Base-by-base conservation (phyloP, 2,797 vertebrate species). In the Sebastolobus alascanus region DNA sequence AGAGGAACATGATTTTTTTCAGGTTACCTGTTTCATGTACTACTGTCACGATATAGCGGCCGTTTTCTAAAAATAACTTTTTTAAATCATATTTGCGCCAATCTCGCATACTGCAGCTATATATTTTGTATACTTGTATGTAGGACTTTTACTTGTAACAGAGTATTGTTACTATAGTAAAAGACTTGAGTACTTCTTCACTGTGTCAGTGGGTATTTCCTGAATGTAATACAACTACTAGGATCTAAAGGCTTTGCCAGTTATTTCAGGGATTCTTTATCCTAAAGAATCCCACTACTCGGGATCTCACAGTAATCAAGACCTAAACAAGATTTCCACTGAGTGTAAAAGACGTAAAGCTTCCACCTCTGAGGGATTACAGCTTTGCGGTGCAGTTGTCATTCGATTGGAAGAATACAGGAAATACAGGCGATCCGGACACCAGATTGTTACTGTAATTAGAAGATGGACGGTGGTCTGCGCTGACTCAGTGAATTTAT, bases 281-380 rank as follows among this genome's bases (percentile, higher is more conserved):
- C 80, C 66, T 79, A 18, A 82, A 71, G 77, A 88, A 90, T 89
- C 82, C 71, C 58, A 38, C 80, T 69, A 61, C 52, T 25, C n/a
- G 2, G 73, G 75, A 89, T 90, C 75, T 89, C 63, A 78, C 38
- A 1, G 75, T 83, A 79, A 87, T 89, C 83, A 71, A 82, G 76
- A 73, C 31, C 85, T 84, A 84, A 93, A 86, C 84, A 76, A 87
- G 92, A 91, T 91, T 88, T 90, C 38, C 54, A 77, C 27, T 22
- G 50, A 64, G 56, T 12, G 55, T 58, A 64, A 84, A 83, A 75
- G 70, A 78, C 18, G 22, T 77, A 84, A 89, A 56, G 72, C 87
- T 75, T 83, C 40, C 55, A 87, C 73, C 70, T 86, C 7, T 65
- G 55, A 76, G 22, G 89, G 91, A 91, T 93, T 91, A 92, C 4